Conservation (phyloP, 2,888 invertebrate genomes). For the Ichneumoninae sp. region DNA sequence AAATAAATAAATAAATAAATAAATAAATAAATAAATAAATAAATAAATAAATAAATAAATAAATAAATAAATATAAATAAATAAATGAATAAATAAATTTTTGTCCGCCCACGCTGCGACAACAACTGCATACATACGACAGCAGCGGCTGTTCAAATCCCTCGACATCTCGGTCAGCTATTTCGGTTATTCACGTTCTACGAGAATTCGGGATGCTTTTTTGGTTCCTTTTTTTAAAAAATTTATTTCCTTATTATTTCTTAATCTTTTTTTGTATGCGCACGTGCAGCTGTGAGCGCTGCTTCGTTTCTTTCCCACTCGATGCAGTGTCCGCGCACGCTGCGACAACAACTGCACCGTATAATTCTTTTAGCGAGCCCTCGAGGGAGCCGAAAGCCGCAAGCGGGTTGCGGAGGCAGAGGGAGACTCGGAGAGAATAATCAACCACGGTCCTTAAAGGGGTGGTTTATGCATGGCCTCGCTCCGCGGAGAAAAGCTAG, state of each 20-base stretch:
- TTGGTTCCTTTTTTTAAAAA: too few relatives aligned
- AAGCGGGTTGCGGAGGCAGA: neutral
- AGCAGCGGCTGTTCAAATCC: conserved; percentile 9
- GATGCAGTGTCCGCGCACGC: conserved; percentile 1
- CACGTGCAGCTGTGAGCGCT: neutral
- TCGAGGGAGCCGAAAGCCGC: conserved; percentile 30
- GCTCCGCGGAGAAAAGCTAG: conserved; percentile 9
- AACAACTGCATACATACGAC: neutral
- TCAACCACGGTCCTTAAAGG: conserved; percentile 29
- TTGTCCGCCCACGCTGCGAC: too few relatives aligned
- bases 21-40: too few relatives aligned
- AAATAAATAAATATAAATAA: too few relatives aligned
- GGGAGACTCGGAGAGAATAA: neutral
- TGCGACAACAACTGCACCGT: conserved; percentile 19
- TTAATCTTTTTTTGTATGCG: conserved; percentile 5
- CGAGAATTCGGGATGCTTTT: conserved; percentile 30
- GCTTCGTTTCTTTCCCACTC: conserved; percentile 3
- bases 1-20: too few relatives aligned
- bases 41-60: too few relatives aligned
- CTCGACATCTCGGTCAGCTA: conserved; percentile 41
- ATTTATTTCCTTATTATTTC: conserved; percentile 22
- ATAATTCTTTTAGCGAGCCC: conserved; percentile 55
- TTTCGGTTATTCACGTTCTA: conserved; percentile 50
- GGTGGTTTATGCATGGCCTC: conserved; percentile 15
- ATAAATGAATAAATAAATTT: too few relatives aligned